phyloP scores from a whole-genome alignment of 37 sponge, comb jelly and placozoan genomes.

The Amphimedon queenslandica region DNA sequence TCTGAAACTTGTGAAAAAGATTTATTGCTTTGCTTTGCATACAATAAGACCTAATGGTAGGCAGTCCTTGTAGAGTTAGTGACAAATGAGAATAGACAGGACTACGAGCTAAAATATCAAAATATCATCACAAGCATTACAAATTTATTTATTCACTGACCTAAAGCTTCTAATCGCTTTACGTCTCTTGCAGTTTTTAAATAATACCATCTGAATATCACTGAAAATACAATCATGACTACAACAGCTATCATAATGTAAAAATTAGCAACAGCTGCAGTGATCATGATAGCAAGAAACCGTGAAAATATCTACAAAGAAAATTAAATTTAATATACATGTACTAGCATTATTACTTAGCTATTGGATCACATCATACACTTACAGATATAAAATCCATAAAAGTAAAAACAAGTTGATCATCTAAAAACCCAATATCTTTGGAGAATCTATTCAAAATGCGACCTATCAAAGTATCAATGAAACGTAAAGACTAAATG shows the following conservation, averaged over 20 bases:
- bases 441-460: constrained; percentile 39
- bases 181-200: constrained; percentile 18
- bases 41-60: constrained; percentile 42
- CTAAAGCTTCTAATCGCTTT: constrained; percentile 40
- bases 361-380: no score
- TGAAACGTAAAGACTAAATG: not conserved
- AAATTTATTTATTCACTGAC: not conserved
- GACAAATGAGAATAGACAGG: constrained; percentile 56
- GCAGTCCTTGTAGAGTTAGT: constrained; percentile 39
- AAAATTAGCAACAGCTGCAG: constrained; percentile 8
- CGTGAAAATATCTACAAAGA: not conserved
- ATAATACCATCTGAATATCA: constrained; percentile 15
- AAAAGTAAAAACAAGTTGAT: not conserved
- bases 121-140: not conserved
- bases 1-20: constrained; percentile 27
- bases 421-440: constrained; percentile 20
- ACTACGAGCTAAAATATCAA: constrained; percentile 42
- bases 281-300: constrained; percentile 9
- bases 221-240: not conserved
- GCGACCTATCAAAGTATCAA: constrained; percentile 1
- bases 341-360: not conserved
- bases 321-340: not conserved
- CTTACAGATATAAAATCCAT: constrained; percentile 7
- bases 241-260: constrained; percentile 16
- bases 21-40: constrained; percentile 6